Base-by-base conservation (phyloP, 2,888 invertebrate genomes). In the Leptinotarsa peninsularis region DNA sequence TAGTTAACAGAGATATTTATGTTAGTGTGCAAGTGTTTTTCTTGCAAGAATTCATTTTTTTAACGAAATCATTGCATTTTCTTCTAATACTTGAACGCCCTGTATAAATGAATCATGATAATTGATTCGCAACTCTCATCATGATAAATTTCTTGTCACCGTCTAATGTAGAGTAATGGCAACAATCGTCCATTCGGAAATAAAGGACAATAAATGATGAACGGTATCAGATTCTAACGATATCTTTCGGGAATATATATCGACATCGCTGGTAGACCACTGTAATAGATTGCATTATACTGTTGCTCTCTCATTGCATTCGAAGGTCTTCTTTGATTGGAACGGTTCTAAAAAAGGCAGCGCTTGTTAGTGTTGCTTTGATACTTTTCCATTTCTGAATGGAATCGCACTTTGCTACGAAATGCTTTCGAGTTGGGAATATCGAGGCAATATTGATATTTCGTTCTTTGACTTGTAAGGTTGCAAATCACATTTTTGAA, bases 211-310 rank as follows among this genome's bases (percentile, higher is more conserved):
- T 81, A 84, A 83, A 85, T 85, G 85, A 85, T 83, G 83, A 84
- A 84, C 83, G 83, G 84, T 84, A 83, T 86, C 86, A 81, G 82
- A 82, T 86, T 85, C 85, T 87, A 87, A 86, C 85, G 86, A 86
- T 83, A 86, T 85, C 85, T 85, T 84, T 82, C 82, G 86, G 85
- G 86, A 86, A 86, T 87, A 56, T 69, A 56, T 76, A 73, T 78
- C 80, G 80, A 74, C 80, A 76, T 76, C 58, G 18, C 76, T 58
- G 33, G 63, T n/a, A 27, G 63, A 63, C 63, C 79, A 80, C 82
- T 82, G 84, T 84, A 84, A 84, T 84, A 84, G 83, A 85, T 85
- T 83, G 83, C 83, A 82, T 83, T 82, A 82, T 82, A 80, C 83
- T 82, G 83, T 83, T 82, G 82, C 82, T 81, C 81, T 82, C 82